phyloP scores from a whole-genome alignment of 2,797 vertebrate genomes.

The Squalus acanthias region DNA sequence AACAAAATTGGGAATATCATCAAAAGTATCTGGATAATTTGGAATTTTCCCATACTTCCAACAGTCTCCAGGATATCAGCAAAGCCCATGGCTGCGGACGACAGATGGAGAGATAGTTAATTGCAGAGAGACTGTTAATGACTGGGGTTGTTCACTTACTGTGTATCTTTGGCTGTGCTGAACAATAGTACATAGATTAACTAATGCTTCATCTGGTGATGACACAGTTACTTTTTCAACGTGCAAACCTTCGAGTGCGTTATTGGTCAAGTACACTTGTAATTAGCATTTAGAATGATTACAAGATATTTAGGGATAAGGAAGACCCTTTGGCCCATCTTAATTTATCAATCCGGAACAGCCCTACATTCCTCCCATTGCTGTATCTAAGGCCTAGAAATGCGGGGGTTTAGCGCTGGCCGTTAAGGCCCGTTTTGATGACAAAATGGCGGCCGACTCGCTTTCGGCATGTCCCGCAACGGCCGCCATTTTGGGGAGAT shows the following conservation, averaged over 20 bases:
- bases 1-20: slow-evolving; percentile 65
- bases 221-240: neutral
- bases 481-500: too few relatives aligned
- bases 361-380: too few relatives aligned
- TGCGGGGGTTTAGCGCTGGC: too few relatives aligned
- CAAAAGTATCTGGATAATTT: slow-evolving; percentile 63
- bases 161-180: too few relatives aligned
- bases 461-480: too few relatives aligned
- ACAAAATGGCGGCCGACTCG: too few relatives aligned
- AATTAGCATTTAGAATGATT: neutral
- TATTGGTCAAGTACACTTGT: neutral
- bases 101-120: neutral
- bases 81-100: slow-evolving; percentile 64
- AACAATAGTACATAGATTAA: too few relatives aligned
- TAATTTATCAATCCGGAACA: neutral
- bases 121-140: too few relatives aligned
- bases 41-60: slow-evolving; percentile 76
- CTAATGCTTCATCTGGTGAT: too few relatives aligned
- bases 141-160: neutral
- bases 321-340: neutral
- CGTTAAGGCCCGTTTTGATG: too few relatives aligned
- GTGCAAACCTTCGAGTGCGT: neutral
- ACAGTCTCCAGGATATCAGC: slow-evolving; percentile 68
- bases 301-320: neutral
- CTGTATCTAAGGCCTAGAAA: neutral